phyloP scores from a whole-genome alignment of 2,113 vertebrate genomes.

The Symphodus melops region DNA sequence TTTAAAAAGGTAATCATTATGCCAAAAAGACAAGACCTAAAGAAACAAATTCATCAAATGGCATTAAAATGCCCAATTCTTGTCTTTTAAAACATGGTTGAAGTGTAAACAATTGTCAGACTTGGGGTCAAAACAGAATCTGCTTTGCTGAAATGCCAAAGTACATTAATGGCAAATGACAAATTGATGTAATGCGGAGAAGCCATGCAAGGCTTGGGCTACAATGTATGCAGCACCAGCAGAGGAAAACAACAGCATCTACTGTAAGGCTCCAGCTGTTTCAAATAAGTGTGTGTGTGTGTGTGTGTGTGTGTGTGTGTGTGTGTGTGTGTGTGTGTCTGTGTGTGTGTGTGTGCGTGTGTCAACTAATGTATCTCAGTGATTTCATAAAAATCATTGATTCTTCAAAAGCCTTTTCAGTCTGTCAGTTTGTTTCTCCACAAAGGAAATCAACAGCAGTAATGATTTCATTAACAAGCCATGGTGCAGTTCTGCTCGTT shows the following conservation, averaged over 20 bases:
- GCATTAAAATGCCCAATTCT: slow-evolving; percentile 7
- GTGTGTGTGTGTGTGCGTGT: background rate
- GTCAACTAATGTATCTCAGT: background rate
- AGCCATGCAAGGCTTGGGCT: slow-evolving; percentile 38
- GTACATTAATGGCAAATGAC: slow-evolving; percentile 75
- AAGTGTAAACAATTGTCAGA: slow-evolving; percentile 58
- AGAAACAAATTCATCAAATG: slow-evolving; percentile 12
- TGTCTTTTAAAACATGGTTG: slow-evolving; percentile 35
- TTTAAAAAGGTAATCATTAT: background rate
- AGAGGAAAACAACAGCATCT: slow-evolving; percentile 42
- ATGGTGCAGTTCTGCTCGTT: slow-evolving; percentile 53
- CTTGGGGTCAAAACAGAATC: slow-evolving; percentile 66
- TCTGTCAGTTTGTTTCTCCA: slow-evolving; percentile 46
- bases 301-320: background rate
- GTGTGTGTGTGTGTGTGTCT: background rate
- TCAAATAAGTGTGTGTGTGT: background rate
- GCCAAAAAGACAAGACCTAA: background rate
- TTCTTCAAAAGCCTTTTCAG: slow-evolving; percentile 26
- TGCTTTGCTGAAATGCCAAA: slow-evolving; percentile 64
- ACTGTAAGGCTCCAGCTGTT: slow-evolving; percentile 7
- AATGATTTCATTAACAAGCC: slow-evolving; percentile 62
- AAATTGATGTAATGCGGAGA: slow-evolving; percentile 72
- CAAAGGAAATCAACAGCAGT: slow-evolving; percentile 53
- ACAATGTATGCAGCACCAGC: slow-evolving; percentile 47
- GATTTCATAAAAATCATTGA: slow-evolving; percentile 35